A percentile compares a stretch with the other conserved stretches of the same genome.
Evolutionary conservation across 2,888 invertebrate species (phyloP).

Genomic region (Lasiommata megera): DNA sequence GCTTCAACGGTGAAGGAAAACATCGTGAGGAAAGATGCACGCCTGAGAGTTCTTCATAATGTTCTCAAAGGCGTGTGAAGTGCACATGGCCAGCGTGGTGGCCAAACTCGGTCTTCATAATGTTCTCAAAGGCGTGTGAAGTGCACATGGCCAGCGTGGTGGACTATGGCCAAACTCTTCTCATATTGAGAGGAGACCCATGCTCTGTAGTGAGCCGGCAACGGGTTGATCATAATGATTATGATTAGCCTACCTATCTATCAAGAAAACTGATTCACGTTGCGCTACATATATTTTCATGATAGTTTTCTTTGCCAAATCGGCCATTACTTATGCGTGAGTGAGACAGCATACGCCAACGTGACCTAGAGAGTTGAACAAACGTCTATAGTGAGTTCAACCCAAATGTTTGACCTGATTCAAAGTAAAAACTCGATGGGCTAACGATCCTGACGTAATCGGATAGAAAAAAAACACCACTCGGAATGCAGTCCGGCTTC

Average conservation of each 20-base stretch:
- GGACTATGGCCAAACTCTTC: no score
- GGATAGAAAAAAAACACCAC: slow-evolving; percentile 61
- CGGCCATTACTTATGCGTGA: slow-evolving; percentile 19
- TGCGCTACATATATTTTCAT: slow-evolving; percentile 8
- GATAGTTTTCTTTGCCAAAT: slow-evolving; percentile 26
- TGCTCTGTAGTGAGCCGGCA: no score
- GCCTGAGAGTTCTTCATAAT: no score
- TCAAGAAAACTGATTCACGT: slow-evolving; percentile 4
- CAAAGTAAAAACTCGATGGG: slow-evolving; percentile 61
- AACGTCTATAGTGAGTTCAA: slow-evolving; percentile 67
- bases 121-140: no score
- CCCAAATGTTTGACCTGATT: slow-evolving; percentile 75
- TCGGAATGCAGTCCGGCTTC: slow-evolving; percentile 57
- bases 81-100: no score
- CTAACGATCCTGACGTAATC: slow-evolving; percentile 65
- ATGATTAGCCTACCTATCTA: background rate
- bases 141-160: no score
- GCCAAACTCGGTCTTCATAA: no score
- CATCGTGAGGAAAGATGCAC: no score
- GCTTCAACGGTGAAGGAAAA: no score
- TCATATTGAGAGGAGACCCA: no score
- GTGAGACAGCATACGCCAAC: slow-evolving; percentile 33
- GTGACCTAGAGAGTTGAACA: slow-evolving; percentile 76
- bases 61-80: no score
- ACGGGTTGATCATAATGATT: no score